Conservation (phyloP, 2,113 vertebrate species). For the Strix aluco region DNA sequence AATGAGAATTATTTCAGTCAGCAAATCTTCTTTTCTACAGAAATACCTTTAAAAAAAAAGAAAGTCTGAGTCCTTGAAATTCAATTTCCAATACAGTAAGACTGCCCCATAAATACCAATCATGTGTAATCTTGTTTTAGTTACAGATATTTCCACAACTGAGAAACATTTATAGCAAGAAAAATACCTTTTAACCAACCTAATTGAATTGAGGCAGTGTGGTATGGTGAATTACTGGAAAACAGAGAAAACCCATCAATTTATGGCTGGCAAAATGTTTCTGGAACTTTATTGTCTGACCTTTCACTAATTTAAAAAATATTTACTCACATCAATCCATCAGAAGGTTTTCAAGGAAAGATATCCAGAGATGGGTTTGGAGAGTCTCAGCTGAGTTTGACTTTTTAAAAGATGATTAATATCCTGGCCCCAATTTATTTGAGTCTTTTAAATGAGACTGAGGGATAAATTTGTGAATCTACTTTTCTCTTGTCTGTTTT, state of each 20-base stretch:
- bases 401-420: background rate
- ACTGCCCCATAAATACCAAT: slow-evolving; percentile 17
- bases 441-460: background rate
- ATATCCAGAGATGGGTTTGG: background rate
- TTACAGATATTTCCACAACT: slow-evolving; percentile 24
- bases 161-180: slow-evolving; percentile 20
- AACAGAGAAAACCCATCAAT: slow-evolving; percentile 4
- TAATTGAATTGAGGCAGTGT: slow-evolving; percentile 17
- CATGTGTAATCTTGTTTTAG: slow-evolving; percentile 25
- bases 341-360: background rate
- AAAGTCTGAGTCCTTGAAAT: background rate
- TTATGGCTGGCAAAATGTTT: background rate
- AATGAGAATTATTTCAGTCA: background rate
- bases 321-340: background rate
- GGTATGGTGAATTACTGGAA: background rate
- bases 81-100: background rate
- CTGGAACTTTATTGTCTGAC: background rate
- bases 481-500: background rate
- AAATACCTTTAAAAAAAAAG: background rate
- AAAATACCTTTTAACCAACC: slow-evolving; percentile 35
- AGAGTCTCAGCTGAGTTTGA: background rate
- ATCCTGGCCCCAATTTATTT: background rate
- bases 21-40: background rate
- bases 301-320: slow-evolving; percentile 22
- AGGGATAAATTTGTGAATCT: background rate